phyloP scores from a whole-genome alignment of 2,113 vertebrate species.

The Morone chrysops region DNA sequence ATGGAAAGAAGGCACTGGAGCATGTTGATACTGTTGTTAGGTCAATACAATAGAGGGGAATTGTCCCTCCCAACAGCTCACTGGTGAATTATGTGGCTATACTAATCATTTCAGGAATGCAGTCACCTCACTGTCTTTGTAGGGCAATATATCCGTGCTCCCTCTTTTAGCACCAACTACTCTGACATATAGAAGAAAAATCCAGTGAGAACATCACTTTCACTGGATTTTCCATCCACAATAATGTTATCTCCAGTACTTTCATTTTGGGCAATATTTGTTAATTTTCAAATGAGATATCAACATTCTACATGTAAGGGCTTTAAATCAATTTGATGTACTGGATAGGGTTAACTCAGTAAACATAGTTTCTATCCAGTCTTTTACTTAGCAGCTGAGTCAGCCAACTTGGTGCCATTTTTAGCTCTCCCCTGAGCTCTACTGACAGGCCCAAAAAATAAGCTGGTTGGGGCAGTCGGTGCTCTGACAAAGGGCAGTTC shows the following conservation, averaged over 20 bases:
- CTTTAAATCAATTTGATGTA: not conserved
- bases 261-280: not conserved
- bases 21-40: slow-evolving; percentile 13
- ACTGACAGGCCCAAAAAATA: slow-evolving; percentile 15
- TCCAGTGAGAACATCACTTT: not conserved
- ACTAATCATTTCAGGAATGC: slow-evolving; percentile 2
- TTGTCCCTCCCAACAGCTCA: not conserved
- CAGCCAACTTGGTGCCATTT: slow-evolving; percentile 30
- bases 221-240: slow-evolving; percentile 8
- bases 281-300: not conserved
- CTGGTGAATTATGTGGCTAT: slow-evolving; percentile 20
- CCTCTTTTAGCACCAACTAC: not conserved
- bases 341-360: not conserved
- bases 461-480: not conserved
- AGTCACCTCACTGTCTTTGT: slow-evolving; percentile 2
- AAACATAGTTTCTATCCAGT: not conserved
- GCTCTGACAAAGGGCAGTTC: slow-evolving; percentile 13
- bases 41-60: slow-evolving; percentile 34
- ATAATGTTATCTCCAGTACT: not conserved
- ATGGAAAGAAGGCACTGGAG: slow-evolving; percentile 7
- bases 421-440: slow-evolving; percentile 19
- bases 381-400: slow-evolving; percentile 1
- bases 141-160: not conserved
- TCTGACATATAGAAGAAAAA: not conserved
- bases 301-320: not conserved